phyloP scores from a whole-genome alignment of 2,113 vertebrate species.

The Raja brachyura region DNA sequence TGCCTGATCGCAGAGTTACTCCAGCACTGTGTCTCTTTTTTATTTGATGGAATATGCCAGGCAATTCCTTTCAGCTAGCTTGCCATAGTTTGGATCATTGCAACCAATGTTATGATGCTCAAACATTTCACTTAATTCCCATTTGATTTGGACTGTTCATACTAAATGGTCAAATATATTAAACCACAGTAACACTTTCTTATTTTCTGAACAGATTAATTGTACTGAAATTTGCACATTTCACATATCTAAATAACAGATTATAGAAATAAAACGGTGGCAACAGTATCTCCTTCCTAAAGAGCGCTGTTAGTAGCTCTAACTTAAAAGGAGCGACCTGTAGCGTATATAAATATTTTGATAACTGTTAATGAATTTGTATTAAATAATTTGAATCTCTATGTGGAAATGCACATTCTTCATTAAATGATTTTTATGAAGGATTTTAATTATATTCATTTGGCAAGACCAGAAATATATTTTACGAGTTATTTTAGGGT shows the following conservation, averaged over 20 bases:
- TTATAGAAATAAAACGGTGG: neutral
- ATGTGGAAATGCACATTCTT: neutral
- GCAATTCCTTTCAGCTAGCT: neutral
- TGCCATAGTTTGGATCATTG: neutral
- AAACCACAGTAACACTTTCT: neutral
- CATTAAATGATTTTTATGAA: neutral
- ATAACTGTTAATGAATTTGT: neutral
- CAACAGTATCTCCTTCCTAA: neutral
- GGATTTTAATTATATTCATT: neutral
- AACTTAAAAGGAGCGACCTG: neutral
- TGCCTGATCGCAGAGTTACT: no score
- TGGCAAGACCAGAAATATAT: neutral
- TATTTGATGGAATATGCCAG: neutral
- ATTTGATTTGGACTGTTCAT: neutral
- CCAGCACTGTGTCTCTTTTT: no score
- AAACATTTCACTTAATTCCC: neutral
- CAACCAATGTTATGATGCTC: neutral
- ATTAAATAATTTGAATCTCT: conserved; percentile 12
- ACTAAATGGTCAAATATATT: neutral
- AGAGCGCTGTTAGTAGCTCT: neutral
- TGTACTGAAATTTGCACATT: neutral
- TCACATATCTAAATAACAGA: neutral
- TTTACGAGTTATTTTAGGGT: conserved; percentile 1
- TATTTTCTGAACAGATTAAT: neutral
- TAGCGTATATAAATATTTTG: neutral